phyloP scores from a whole-genome alignment of 2,888 invertebrate species.

The Oegoconia quadripuncta region DNA sequence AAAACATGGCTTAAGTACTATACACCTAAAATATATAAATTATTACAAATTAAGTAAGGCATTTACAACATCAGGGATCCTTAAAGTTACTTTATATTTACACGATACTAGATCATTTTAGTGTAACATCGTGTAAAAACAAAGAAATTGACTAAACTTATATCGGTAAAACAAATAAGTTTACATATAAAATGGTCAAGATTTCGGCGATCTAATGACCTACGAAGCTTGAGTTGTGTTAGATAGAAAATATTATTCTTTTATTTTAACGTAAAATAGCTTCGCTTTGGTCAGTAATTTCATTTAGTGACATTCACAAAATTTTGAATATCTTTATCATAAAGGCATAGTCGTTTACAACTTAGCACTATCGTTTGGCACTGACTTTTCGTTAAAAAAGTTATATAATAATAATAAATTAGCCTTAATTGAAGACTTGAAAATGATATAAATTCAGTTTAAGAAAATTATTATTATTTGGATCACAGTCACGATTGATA shows the following conservation, averaged over 20 bases:
- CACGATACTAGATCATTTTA: slow-evolving; percentile 64
- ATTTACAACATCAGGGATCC: slow-evolving; percentile 77
- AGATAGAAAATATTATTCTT: slow-evolving; percentile 18
- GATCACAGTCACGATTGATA: slow-evolving; percentile 73
- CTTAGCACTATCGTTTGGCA: slow-evolving; percentile 77
- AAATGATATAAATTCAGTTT: slow-evolving; percentile 49
- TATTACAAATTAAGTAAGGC: slow-evolving; percentile 80
- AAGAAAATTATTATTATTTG: slow-evolving; percentile 58
- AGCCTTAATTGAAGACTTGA: slow-evolving; percentile 55
- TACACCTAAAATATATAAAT: slow-evolving; percentile 80
- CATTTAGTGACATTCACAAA: slow-evolving; percentile 47
- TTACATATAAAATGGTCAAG: slow-evolving; percentile 75
- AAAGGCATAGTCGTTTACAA: slow-evolving; percentile 69
- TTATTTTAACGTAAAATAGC: slow-evolving; percentile 25
- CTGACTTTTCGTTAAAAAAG: slow-evolving; percentile 61
- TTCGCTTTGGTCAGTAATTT: slow-evolving; percentile 62
- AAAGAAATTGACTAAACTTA: slow-evolving; percentile 77
- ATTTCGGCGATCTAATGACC: slow-evolving; percentile 76
- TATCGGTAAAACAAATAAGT: slow-evolving; percentile 74
- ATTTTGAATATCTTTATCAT: slow-evolving; percentile 63
- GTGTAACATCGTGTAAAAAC: slow-evolving; percentile 72
- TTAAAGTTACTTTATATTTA: slow-evolving; percentile 70
- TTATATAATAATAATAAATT: slow-evolving; percentile 56
- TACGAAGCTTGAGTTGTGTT: slow-evolving; percentile 49
- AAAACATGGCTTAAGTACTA: slow-evolving; percentile 80